These are phyloP conservation scores for Chamaetylas fuelleborni DNA, from an alignment of 2,113 vertebrate species.

Conservation along the genomic window DNA sequence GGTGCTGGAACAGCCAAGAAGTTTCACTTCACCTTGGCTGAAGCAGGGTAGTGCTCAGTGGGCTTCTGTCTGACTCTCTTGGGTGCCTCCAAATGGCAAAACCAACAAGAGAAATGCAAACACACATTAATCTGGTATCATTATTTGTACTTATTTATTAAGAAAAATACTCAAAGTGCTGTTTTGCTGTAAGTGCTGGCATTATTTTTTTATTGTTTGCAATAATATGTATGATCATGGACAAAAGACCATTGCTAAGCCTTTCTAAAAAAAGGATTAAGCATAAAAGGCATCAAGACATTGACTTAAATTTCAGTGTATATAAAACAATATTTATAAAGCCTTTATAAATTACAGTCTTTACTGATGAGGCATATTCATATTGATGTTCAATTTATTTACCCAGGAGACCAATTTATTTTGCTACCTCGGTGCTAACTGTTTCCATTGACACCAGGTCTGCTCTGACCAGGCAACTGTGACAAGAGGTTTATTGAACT, in stretches of 20 bases:
- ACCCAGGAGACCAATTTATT: slow-evolving; percentile 88
- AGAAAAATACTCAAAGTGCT: background rate
- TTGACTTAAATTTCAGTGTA: slow-evolving; percentile 59
- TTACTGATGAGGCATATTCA: slow-evolving; percentile 73
- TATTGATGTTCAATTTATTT: slow-evolving; percentile 78
- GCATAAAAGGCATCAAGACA: background rate
- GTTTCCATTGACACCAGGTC: slow-evolving; percentile 81
- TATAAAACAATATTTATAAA: slow-evolving; percentile 70
- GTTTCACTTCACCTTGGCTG: background rate
- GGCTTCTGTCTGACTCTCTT: background rate
- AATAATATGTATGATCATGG: background rate
- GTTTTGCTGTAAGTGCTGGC: background rate
- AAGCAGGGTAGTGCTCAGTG: background rate
- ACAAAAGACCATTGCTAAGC: background rate
- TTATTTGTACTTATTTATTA: background rate
- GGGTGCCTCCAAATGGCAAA: background rate
- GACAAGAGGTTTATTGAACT: slow-evolving; percentile 88
- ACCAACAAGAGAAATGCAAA: background rate
- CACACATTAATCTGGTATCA: background rate
- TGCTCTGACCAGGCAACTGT: slow-evolving; percentile 82
- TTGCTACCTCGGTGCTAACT: slow-evolving; percentile 72
- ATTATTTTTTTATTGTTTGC: background rate
- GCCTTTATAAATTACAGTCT: slow-evolving; percentile 74
- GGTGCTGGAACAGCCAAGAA: background rate
- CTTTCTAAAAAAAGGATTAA: background rate